These are phyloP conservation scores for Teleopsis dalmanni DNA, from an alignment of 1,140 invertebrate species.

Conservation along the genomic window DNA sequence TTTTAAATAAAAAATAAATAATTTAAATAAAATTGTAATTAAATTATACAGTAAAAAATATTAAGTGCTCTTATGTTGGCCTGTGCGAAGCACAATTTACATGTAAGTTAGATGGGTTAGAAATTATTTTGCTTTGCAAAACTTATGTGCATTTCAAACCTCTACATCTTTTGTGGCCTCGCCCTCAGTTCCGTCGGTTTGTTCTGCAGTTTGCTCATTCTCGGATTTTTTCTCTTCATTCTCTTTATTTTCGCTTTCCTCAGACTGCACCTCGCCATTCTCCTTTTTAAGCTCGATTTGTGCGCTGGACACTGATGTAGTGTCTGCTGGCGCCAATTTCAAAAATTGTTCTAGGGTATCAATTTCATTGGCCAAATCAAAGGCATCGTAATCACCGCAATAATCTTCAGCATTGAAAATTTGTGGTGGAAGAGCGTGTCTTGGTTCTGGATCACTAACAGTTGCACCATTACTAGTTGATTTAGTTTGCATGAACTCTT, in stretches of 20 bases:
- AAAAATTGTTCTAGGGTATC: slow-evolving; percentile 81
- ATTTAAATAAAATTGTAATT: no score
- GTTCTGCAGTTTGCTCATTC: slow-evolving; percentile 9
- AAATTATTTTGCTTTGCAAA: slow-evolving; percentile 3
- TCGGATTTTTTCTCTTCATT: slow-evolving; percentile 17
- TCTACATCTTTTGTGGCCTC: slow-evolving; percentile 13
- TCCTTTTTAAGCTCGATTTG: slow-evolving; percentile 46
- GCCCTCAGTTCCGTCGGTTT: not conserved
- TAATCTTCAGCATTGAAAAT: slow-evolving; percentile 89
- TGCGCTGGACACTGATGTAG: slow-evolving; percentile 42
- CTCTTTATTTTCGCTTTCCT: slow-evolving; percentile 20
- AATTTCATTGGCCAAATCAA: slow-evolving; percentile 85
- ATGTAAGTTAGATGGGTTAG: no score
- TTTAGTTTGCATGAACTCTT: slow-evolving; percentile 88
- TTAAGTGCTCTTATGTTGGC: no score
- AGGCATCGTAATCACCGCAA: slow-evolving; percentile 90
- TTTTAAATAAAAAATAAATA: no score
- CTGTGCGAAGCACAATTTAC: no score
- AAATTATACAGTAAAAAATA: no score
- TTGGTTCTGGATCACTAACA: slow-evolving; percentile 51
- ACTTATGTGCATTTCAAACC: slow-evolving; percentile 10
- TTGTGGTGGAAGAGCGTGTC: slow-evolving; percentile 77
- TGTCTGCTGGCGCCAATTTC: slow-evolving; percentile 53
- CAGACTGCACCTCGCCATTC: slow-evolving; percentile 22
- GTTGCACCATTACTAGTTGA: slow-evolving; percentile 68